Conservation (phyloP, 2,888 invertebrate genomes). For the Lydus trimaculatus region DNA sequence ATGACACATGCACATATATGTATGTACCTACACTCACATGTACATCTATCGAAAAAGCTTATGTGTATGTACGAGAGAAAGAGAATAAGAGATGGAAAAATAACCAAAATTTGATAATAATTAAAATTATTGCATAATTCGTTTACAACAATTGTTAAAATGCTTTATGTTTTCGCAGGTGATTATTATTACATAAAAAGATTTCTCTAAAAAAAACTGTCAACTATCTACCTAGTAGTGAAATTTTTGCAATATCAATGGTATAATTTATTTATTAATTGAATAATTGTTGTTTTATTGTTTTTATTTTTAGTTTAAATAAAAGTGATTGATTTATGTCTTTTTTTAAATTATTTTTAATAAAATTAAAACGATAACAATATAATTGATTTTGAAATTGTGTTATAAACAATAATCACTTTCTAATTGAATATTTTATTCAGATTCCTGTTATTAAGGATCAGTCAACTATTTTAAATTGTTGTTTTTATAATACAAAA, state of each 20-base stretch:
- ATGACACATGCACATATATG: conserved; percentile 13
- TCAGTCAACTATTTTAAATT: background rate
- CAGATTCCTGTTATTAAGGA: background rate
- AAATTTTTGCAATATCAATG: too few relatives aligned
- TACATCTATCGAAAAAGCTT: too few relatives aligned
- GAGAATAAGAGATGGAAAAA: too few relatives aligned
- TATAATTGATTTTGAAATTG: background rate
- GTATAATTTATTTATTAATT: too few relatives aligned
- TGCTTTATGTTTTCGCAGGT: conserved; percentile 18
- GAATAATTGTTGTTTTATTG: too few relatives aligned
- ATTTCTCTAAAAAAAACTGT: conserved; percentile 21
- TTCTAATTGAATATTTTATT: conserved; percentile 7
- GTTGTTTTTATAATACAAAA: background rate
- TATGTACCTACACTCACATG: conserved; percentile 5
- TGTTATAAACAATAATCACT: background rate
- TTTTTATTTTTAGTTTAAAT: background rate
- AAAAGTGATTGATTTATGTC: too few relatives aligned
- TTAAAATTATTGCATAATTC: conserved; percentile 17
- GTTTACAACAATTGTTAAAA: background rate
- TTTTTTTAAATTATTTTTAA: too few relatives aligned
- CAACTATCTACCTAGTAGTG: conserved; percentile 13
- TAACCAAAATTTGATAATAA: too few relatives aligned
- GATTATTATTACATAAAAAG: conserved; percentile 13
- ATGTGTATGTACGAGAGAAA: background rate
- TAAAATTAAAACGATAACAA: background rate